A percentile compares a stretch with the other conserved stretches of the same genome.
These are phyloP conservation scores for Rhagonycha lutea DNA, from an alignment of 2,888 invertebrate species.

Conservation along the genomic window DNA sequence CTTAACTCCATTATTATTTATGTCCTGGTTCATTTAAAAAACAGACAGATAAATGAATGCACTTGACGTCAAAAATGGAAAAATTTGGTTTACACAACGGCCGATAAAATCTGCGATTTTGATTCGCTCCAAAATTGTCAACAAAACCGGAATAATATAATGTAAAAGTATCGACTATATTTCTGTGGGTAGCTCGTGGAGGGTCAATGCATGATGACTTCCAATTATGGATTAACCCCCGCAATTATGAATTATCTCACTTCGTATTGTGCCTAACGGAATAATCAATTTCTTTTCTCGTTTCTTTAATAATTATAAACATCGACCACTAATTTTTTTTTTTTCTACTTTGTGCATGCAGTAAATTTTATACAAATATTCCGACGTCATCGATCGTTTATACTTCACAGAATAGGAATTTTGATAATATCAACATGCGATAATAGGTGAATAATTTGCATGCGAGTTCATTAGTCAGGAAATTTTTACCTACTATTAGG, in stretches of 20 bases:
- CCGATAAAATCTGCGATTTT: background rate
- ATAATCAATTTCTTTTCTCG: background rate
- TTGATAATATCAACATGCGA: background rate
- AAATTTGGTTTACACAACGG: background rate
- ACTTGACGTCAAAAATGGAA: background rate
- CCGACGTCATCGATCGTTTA: background rate
- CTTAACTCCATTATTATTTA: constrained; percentile 6
- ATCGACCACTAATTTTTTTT: background rate
- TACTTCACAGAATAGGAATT: background rate
- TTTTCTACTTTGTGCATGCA: background rate
- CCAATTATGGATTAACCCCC: constrained; percentile 29
- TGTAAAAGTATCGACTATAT: background rate
- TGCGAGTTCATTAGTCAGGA: background rate
- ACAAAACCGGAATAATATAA: background rate
- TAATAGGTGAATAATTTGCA: background rate
- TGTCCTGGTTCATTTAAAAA: background rate
- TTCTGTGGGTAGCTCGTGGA: constrained; percentile 16
- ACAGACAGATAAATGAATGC: background rate
- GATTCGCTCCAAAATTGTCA: background rate
- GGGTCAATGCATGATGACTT: constrained; percentile 29
- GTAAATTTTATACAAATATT: no score
- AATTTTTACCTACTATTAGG: background rate
- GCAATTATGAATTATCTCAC: constrained; percentile 29
- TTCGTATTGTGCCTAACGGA: background rate
- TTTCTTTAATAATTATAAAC: background rate